Conservation (phyloP, 2,113 vertebrate genomes). For the Nanorana parkeri region DNA sequence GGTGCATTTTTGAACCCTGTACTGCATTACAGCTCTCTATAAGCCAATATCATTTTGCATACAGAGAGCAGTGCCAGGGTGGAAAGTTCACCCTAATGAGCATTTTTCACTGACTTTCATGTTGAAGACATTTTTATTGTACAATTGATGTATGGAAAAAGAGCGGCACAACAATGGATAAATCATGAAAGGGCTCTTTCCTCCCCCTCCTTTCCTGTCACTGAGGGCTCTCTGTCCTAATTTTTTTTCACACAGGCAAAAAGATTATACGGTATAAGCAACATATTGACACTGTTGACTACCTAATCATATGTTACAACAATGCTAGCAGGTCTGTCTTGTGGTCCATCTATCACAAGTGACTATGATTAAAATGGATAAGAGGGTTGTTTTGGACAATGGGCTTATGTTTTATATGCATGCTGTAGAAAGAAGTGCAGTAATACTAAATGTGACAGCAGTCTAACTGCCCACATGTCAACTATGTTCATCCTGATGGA, state of each 20-base stretch:
- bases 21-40: no score
- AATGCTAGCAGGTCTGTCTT: neutral
- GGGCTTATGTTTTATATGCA: no score
- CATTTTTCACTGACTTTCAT: neutral
- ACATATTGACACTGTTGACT: neutral
- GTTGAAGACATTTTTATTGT: neutral
- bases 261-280: neutral
- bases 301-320: neutral
- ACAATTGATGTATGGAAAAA: neutral
- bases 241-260: neutral
- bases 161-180: neutral
- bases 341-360: no score
- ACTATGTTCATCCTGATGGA: no score
- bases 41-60: neutral
- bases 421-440: no score
- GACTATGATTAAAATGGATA: no score
- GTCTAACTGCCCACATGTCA: no score
- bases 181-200: neutral
- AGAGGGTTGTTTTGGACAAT: no score
- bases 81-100: neutral
- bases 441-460: no score
- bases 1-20: no score
- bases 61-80: neutral
- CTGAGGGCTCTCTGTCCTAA: neutral
- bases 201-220: neutral